Percentiles rank a stretch among this genome's conserved stretches.
Evolutionary conservation across 2,888 invertebrate species (phyloP).

Genomic region (Cheilosia vulpina): DNA sequence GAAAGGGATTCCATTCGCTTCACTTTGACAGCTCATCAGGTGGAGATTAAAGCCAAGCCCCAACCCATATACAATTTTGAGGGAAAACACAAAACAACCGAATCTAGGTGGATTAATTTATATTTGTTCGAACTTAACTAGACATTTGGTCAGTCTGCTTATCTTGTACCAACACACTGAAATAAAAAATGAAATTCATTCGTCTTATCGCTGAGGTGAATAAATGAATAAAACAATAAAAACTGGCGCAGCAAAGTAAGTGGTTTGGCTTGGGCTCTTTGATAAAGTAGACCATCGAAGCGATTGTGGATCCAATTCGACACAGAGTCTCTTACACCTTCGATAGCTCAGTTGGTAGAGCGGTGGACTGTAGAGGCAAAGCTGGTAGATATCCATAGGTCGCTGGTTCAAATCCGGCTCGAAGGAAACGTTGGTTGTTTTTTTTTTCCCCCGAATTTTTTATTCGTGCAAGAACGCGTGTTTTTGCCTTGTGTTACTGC

Average conservation of each 20-base stretch:
- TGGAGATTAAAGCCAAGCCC: not conserved
- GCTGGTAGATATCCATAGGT: slow-evolving; percentile 85
- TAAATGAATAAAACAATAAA: slow-evolving; percentile 23
- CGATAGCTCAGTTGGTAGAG: slow-evolving; percentile 79
- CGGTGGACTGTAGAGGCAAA: slow-evolving; percentile 77
- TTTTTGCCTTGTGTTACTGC: too few species aligned
- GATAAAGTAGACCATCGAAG: slow-evolving; percentile 22
- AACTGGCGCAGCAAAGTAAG: not conserved
- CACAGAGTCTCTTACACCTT: slow-evolving; percentile 58
- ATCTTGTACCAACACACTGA: not conserved
- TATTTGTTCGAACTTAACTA: not conserved
- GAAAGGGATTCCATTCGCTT: slow-evolving; percentile 21
- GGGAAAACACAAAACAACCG: not conserved
- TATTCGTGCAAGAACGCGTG: too few species aligned
- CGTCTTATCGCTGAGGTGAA: slow-evolving; percentile 38
- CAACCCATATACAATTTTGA: not conserved
- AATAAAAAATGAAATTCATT: not conserved
- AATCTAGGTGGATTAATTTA: slow-evolving; percentile 4
- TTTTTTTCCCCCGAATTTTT: slow-evolving; percentile 5
- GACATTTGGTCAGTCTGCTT: slow-evolving; percentile 7
- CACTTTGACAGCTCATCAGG: not conserved
- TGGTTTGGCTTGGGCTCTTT: slow-evolving; percentile 12
- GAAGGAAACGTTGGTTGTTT: slow-evolving; percentile 83
- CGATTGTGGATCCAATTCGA: slow-evolving; percentile 37
- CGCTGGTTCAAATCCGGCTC: slow-evolving; percentile 89